These are phyloP conservation scores for Tachina lurida DNA, from an alignment of 2,888 invertebrate genomes.

Conservation along the genomic window DNA sequence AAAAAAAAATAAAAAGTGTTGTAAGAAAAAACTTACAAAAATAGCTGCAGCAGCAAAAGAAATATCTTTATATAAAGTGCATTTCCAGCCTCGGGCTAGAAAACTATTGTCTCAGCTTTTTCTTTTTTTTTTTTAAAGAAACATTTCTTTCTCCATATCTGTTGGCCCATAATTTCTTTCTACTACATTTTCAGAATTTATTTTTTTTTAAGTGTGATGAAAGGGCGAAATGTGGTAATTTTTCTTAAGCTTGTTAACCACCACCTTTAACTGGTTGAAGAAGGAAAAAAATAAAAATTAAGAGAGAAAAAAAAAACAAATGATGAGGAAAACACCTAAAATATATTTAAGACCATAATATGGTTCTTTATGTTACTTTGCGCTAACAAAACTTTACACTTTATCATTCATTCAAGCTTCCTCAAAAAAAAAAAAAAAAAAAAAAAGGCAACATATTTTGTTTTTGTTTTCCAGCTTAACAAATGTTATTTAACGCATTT, in stretches of 20 bases:
- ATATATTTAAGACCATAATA: slow-evolving; percentile 75
- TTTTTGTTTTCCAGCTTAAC: slow-evolving; percentile 43
- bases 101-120: slow-evolving; percentile 69
- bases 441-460: slow-evolving; percentile 8
- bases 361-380: slow-evolving; percentile 63
- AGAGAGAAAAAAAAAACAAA: slow-evolving; percentile 33
- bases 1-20: slow-evolving; percentile 4
- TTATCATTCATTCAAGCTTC: slow-evolving; percentile 63
- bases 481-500: slow-evolving; percentile 69
- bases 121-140: not conserved
- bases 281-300: slow-evolving; percentile 61
- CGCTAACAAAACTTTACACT: slow-evolving; percentile 62
- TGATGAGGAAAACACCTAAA: slow-evolving; percentile 70
- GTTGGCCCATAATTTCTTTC: slow-evolving; percentile 60
- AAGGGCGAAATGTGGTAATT: slow-evolving; percentile 76
- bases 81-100: slow-evolving; percentile 77
- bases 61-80: slow-evolving; percentile 77
- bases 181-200: slow-evolving; percentile 28
- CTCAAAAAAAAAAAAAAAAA: slow-evolving; percentile 6
- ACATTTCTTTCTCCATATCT: slow-evolving; percentile 62
- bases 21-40: slow-evolving; percentile 21
- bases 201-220: slow-evolving; percentile 51
- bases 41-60: slow-evolving; percentile 38
- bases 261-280: slow-evolving; percentile 66
- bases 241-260: slow-evolving; percentile 81